Percentiles rank a stretch among this genome's conserved stretches.
These are phyloP conservation scores for Drosophila monieri DNA, from an alignment of 2,888 invertebrate species.

Conservation along the genomic window DNA sequence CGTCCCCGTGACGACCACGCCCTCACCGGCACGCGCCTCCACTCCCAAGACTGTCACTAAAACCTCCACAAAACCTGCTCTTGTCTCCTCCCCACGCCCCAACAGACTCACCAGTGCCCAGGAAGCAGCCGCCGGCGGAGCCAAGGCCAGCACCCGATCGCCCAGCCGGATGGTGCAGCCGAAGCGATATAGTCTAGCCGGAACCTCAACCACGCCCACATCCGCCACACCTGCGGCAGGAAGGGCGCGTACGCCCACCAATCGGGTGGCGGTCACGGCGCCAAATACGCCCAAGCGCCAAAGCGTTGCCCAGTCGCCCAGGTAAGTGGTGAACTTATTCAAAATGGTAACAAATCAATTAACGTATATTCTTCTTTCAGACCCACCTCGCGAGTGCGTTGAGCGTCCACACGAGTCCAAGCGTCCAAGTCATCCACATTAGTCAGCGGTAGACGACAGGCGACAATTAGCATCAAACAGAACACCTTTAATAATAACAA, in stretches of 20 bases:
- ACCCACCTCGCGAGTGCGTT: constrained; percentile 81
- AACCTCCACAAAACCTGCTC: constrained; percentile 51
- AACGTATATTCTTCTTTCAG: constrained; percentile 57
- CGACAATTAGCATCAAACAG: constrained; percentile 18
- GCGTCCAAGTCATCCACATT: constrained; percentile 40
- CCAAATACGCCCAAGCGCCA: constrained; percentile 83
- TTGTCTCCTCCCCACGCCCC: constrained; percentile 65
- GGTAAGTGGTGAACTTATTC: constrained; percentile 63
- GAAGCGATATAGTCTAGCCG: constrained; percentile 82
- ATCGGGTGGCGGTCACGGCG: constrained; percentile 73
- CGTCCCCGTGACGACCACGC: constrained; percentile 27
- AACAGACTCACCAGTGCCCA: constrained; percentile 79
- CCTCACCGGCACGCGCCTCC: constrained; percentile 35
- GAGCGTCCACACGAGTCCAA: constrained; percentile 38
- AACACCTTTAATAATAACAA: constrained; percentile 13
- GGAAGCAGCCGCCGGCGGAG: constrained; percentile 69
- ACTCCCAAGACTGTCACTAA: constrained; percentile 66
- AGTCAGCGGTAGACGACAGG: constrained; percentile 39
- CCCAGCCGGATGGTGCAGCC: constrained; percentile 84
- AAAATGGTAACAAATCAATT: not conserved
- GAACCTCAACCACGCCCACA: constrained; percentile 45
- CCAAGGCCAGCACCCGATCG: constrained; percentile 76
- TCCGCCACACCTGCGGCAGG: constrained; percentile 59
- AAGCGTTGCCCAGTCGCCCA: constrained; percentile 78
- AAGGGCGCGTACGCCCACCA: constrained; percentile 80